phyloP scores from a whole-genome alignment of 2,113 vertebrate species.

The Oostethus manadensis region DNA sequence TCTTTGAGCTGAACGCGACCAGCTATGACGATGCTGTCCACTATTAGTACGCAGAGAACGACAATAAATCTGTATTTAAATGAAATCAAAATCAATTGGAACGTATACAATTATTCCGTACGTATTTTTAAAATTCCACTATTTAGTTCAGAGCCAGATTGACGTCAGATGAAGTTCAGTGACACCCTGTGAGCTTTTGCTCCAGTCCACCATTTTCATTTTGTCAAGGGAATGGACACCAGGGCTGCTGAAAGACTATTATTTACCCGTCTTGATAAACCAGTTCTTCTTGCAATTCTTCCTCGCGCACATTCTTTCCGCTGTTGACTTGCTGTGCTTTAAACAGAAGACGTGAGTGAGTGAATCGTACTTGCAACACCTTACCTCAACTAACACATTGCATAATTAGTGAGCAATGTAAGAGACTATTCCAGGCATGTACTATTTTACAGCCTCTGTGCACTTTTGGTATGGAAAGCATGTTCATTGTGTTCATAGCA shows the following conservation, averaged over 20 bases:
- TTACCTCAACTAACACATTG: conserved; percentile 3
- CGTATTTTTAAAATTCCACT: not conserved
- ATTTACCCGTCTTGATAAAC: conserved; percentile 16
- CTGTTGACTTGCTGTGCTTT: not conserved
- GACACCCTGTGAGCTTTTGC: not conserved
- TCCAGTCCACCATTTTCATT: not conserved
- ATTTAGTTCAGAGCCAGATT: conserved; percentile 10
- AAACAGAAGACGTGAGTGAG: not conserved
- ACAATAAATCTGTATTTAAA: not conserved
- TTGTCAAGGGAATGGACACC: conserved; percentile 10
- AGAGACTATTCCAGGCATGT: not conserved
- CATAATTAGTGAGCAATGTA: not conserved
- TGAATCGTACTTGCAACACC: not conserved
- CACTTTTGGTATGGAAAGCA: not conserved
- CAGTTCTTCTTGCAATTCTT: conserved; percentile 12
- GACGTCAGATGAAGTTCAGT: not conserved
- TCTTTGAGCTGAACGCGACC: conserved; percentile 64
- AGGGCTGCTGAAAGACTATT: not conserved
- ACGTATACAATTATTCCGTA: not conserved
- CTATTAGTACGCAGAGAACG: conserved; percentile 31
- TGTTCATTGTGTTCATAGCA: not conserved
- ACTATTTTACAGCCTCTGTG: not conserved
- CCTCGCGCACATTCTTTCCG: conserved; percentile 38
- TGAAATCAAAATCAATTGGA: not conserved
- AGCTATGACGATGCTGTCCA: conserved; percentile 51